Evolutionary conservation across 2,888 invertebrate species (phyloP), one percentile per base, ranked within the genome.

Genomic region (Tetranychus truncatus): DNA sequence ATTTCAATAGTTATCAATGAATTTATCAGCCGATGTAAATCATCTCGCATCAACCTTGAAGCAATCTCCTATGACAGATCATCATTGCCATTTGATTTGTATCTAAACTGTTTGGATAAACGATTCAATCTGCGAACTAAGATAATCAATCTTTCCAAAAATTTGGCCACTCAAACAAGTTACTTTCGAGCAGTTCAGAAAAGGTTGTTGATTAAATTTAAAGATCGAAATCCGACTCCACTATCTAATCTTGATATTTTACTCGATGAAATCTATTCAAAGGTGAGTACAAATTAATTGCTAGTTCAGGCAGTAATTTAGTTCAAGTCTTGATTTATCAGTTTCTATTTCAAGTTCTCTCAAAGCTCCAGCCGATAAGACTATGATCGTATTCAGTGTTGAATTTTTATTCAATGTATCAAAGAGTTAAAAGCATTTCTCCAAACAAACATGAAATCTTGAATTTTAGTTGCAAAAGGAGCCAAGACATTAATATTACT

Each of bases 171-270:
- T 24, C 45, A 65, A 46, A 88, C 89, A 78, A 85, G 87, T 46
- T 92, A 92, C 82, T 89, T 90, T 81, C 86, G 90, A 72, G 84
- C 89, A 76, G 87, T 92, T 65, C 90, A 92, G 82, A 88, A 89
- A 81, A 85, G 88, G 77, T 84, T 92, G 66, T 84, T 92, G 77
- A 87, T 89, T 2, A 88, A 89, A 81, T 89, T 89, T 81, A 89
- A 90, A 78, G 90, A 91, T 76, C 87, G 89, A 81, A 91, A 89
- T 74, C 89, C 90, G 0, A 86, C 88, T 1, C 88, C 90, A 69
- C 85, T 92, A 77, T 86, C 87, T 71, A 87, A 88, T 76, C 83
- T 92, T 74, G 89, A 90, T 81, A 87, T 87, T 73, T 83, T 91
- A 7, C 85, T 91, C 80, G 87, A 87, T 76, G 88, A 89, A 77